A percentile compares a stretch with the other conserved stretches of the same genome.
phyloP scores from a whole-genome alignment of 1,140 invertebrate genomes.

The Drosophila nikananu region DNA sequence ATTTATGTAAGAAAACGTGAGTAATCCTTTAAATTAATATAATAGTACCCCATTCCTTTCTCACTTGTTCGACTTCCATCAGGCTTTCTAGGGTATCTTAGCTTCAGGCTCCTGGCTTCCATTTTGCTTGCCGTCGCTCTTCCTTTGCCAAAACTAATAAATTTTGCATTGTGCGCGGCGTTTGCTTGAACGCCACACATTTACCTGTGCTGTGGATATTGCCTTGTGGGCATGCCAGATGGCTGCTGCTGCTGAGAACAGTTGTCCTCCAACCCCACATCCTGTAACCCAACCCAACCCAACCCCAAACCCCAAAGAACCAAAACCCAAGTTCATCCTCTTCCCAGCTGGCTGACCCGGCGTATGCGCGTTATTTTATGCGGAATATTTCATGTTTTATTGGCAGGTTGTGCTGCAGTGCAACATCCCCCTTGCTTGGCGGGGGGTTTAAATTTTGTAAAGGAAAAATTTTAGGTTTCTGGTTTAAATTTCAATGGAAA shows the following conservation, averaged over 20 bases:
- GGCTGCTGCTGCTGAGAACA: conserved; percentile 1
- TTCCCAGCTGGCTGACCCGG: conserved; percentile 8
- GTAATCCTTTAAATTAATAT: not conserved
- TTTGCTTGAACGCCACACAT: conserved; percentile 18
- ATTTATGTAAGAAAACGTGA: too few relatives aligned
- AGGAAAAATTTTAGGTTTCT: not conserved
- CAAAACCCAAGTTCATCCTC: not conserved
- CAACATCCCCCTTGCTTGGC: not conserved
- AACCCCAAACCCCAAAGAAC: not conserved
- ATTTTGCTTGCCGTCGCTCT: conserved; percentile 11
- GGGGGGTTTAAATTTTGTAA: not conserved
- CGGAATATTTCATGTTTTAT: conserved; percentile 20
- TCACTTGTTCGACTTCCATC: not conserved
- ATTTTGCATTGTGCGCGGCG: conserved; percentile 22
- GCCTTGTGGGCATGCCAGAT: conserved; percentile 6
- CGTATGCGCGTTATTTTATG: conserved; percentile 20
- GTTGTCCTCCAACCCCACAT: not conserved
- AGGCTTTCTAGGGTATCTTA: not conserved
- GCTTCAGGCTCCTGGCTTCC: conserved; percentile 1
- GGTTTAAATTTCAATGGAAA: conserved; percentile 7
- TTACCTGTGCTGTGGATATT: conserved; percentile 7
- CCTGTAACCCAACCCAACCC: not conserved
- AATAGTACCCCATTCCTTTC: not conserved
- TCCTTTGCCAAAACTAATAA: conserved; percentile 21
- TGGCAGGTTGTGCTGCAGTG: conserved; percentile 13